Base-by-base conservation (phyloP, 2,888 invertebrate genomes). In the Nemotelus nigrinus region DNA sequence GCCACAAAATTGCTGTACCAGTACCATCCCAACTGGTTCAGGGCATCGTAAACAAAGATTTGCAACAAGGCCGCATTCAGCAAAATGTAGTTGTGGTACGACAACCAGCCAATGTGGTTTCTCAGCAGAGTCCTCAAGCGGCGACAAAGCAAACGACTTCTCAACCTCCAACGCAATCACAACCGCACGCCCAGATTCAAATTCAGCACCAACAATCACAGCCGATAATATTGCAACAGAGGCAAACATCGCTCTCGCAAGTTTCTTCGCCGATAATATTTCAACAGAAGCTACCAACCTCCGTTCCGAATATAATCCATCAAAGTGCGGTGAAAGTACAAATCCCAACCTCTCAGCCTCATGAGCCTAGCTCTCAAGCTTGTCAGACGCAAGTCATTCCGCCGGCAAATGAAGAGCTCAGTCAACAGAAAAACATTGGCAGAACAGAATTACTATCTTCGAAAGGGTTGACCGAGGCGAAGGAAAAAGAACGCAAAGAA, bases 1-100 rank as follows among this genome's bases (percentile, higher is more conserved):
- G 60, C 48, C 76, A 77, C 53, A 79, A 78, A 74, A 71, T 68
- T 41, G 43, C 72, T 45, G 71, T 64, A n/a, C 53, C 50, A 48
- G 55, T 65, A 45, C 64, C 64, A n/a, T 7, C 76, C 3, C 76
- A 77, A 25, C 70, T 78, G 25, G 72, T 67, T 55, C 79, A 79
- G 63, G 67, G 63, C 41, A 68, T 78, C 3, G 25, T 77, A 5
- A 53, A 41, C 63, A 79, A 79, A 43, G 79, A 79, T 43, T 41
- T 63, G 3, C 63, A 55, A 47, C 53, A n/a, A 60, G 3, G 75
- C 2, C 48, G 79, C 6, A 71, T 79, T 5, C 78, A 78, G 41
- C 78, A 79, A 58, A 79, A 79, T 47, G 77, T 79, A n/a, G 78
- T 79, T 25, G 76, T 78, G 8, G 76, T 79, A 10, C 79, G 78